Evolutionary conservation across 2,888 invertebrate species (phyloP).

Genomic region (Pristionchus japonicus): DNA sequence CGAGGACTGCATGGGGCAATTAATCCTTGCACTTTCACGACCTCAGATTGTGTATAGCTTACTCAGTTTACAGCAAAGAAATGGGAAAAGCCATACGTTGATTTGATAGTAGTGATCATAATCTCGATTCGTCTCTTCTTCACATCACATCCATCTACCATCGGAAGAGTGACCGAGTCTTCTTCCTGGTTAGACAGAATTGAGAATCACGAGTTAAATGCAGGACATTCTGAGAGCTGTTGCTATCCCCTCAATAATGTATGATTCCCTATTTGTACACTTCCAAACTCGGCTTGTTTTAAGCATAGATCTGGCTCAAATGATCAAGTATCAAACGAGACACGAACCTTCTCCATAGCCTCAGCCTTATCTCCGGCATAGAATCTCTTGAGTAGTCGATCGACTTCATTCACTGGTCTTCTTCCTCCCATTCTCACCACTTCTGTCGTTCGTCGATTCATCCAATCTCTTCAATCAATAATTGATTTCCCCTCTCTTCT

Average conservation of each 20-base stretch:
- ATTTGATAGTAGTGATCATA: constrained; percentile 32
- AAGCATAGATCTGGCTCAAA: not conserved
- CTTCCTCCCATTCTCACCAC: constrained; percentile 30
- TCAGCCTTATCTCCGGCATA: constrained; percentile 43
- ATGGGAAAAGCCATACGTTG: not conserved
- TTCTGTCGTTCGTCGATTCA: constrained; percentile 41
- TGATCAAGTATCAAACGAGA: not conserved
- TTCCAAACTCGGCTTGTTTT: not conserved
- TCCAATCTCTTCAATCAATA: constrained; percentile 36
- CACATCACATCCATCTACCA: constrained; percentile 18
- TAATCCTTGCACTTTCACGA: not conserved
- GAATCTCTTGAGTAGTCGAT: constrained; percentile 29
- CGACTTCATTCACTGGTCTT: constrained; percentile 42
- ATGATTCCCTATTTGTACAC: not conserved
- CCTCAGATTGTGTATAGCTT: too few relatives aligned
- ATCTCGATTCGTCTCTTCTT: constrained; percentile 45
- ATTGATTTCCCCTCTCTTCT: not conserved
- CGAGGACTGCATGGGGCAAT: not conserved
- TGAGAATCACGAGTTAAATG: not conserved
- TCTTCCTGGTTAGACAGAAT: constrained; percentile 13
- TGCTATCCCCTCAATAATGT: not conserved
- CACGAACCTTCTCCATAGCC: not conserved
- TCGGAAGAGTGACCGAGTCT: not conserved
- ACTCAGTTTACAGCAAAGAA: not conserved
- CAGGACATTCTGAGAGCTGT: not conserved